Percentiles rank a stretch among this genome's conserved stretches.
Evolutionary conservation across 2,797 vertebrate species (phyloP).

Genomic region (Premnoplex brunnescens): DNA sequence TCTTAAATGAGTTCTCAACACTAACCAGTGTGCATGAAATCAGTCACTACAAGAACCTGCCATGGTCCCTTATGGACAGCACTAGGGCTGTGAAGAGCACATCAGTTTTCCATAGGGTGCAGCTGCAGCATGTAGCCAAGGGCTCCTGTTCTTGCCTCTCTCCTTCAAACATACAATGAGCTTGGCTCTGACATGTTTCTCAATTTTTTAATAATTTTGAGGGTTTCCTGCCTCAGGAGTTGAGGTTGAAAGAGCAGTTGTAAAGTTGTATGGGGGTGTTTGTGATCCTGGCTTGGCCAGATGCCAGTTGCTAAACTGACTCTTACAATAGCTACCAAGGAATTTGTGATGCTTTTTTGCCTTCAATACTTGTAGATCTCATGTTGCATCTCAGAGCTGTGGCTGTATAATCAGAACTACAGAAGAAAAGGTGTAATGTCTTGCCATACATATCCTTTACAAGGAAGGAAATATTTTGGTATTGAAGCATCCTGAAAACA

Average conservation of each 20-base stretch:
- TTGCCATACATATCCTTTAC: background rate
- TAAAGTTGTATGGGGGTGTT: background rate
- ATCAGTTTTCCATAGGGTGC: background rate
- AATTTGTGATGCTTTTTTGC: background rate
- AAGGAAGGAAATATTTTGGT: background rate
- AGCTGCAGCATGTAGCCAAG: background rate
- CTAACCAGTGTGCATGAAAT: rapidly evolving
- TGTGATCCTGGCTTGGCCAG: background rate
- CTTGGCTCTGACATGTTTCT: background rate
- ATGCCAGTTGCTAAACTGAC: background rate
- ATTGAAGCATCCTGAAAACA: background rate
- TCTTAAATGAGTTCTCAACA: background rate
- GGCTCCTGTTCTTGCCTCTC: background rate
- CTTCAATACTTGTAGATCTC: background rate
- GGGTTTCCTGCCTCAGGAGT: background rate
- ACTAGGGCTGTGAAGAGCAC: background rate
- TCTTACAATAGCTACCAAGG: background rate
- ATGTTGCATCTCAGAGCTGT: background rate
- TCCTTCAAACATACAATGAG: background rate
- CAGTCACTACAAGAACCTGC: background rate
- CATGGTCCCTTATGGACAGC: background rate
- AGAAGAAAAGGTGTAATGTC: background rate
- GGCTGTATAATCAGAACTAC: background rate
- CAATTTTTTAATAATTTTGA: background rate
- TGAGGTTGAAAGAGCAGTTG: background rate